Evolutionary conservation across 2,888 invertebrate species (phyloP), one percentile per base, ranked within the genome.

Genomic region (Heliconius cydno): DNA sequence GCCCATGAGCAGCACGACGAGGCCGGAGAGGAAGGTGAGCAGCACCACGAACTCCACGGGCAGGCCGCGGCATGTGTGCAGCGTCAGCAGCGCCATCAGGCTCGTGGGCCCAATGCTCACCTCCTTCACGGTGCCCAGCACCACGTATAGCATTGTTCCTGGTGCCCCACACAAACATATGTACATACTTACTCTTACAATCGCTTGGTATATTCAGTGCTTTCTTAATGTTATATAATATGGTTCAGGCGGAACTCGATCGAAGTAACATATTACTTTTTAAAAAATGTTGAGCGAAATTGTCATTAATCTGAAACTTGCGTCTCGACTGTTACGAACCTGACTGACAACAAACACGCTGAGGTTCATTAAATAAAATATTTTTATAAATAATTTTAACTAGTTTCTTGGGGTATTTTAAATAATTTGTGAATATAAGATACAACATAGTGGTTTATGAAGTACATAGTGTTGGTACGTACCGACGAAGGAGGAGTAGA

Each of bases 101-200:
- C 98, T 98, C 0, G 99, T 98, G 0, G 99, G 98, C n/a, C 99
- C 98, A 84, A 98, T 98, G 0, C 97, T 97, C 4, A 98, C 98
- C 93, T 98, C 97, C 88, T 97, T 97, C 83, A 98, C 97, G 1
- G 98, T 98, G 66, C 99, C 99, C 86, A 99, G 97, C 85, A 98
- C 90, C 77, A 97, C 95, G 92, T 99, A 99, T 77, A 98, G 95
- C 86, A 99, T 97, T 77, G 98, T 97, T n/a, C 97, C 97, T 96
- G 78, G 1, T 7, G 13, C 13, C 22, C 19, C 6, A 22, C 3
- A 52, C 52, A 52, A 5, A 52, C n/a, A 30, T n/a, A 22, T 22
- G 38, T 28, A n/a, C 15, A 30, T 19, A 46, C 25, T 30, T 28
- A 25, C 41, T 13, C 13, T 41, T 41, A n/a, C n/a, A 25, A 5